These are phyloP conservation scores for Macrocentrus cingulum DNA, from an alignment of 1,140 invertebrate genomes.

Conservation along the genomic window DNA sequence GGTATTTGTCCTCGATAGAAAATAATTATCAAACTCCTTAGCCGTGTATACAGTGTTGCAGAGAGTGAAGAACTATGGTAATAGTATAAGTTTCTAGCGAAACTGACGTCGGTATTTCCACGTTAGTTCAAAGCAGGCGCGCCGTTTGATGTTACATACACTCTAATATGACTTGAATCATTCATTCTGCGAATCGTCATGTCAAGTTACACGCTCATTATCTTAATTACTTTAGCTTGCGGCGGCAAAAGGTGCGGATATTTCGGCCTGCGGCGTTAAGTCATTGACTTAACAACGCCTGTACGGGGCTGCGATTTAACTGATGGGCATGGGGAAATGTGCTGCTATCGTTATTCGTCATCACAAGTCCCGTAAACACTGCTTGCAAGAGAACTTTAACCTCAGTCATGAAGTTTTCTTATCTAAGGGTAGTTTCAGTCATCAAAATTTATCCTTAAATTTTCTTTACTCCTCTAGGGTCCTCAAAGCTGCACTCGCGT, in stretches of 20 bases:
- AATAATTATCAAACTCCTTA: no score
- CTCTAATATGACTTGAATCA: no score
- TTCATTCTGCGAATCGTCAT: slow-evolving; percentile 7
- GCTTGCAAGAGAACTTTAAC: no score
- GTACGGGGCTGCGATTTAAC: background rate
- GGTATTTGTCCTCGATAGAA: background rate
- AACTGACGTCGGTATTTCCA: background rate
- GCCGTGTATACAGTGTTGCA: no score
- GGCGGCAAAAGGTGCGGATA: background rate
- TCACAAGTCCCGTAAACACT: slow-evolving; percentile 10
- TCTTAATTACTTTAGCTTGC: slow-evolving; percentile 21
- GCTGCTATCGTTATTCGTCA: slow-evolving; percentile 24
- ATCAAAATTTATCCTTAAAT: no score
- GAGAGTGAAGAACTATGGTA: no score
- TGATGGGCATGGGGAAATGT: no score
- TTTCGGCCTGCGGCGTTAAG: background rate
- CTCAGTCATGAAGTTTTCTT: no score
- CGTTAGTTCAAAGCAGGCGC: background rate
- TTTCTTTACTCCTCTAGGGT: no score
- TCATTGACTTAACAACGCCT: background rate
- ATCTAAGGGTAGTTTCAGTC: no score
- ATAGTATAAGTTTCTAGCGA: no score
- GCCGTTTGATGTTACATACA: background rate
- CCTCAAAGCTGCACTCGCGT: no score
- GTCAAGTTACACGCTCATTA: slow-evolving; percentile 19